Base-by-base conservation (phyloP, 2,113 vertebrate genomes). In the Anthoscopus minutus region DNA sequence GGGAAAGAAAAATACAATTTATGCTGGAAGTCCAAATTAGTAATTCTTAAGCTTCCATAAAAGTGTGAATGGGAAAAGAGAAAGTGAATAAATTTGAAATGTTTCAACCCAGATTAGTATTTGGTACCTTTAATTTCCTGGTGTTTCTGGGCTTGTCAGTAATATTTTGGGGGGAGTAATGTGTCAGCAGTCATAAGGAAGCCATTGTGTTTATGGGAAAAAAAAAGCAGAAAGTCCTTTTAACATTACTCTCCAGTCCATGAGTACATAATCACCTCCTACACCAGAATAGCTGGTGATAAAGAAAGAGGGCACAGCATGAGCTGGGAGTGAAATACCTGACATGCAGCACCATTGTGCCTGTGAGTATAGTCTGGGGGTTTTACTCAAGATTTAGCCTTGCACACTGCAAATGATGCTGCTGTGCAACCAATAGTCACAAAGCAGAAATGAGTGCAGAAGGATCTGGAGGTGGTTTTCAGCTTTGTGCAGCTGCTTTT, bases 51-150 rank as follows among this genome's bases (percentile, higher is more conserved):
- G 6, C 24, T 35, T 66, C 76, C 28, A 40, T 23, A 87, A 38
- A 64, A 7, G 13, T 70, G 23, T 47, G 13, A 31, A 57, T 64
- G 18, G n/a, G 47, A 85, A 80, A 47, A 72, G 16, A 27, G 31
- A 74, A 86, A n/a, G 7, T 9, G 11, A 38, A 78, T 65, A 21
- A 62, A 50, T 67, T 6, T 88, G 23, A 81, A 50, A 56, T 37
- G 33, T 42, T 94, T 94, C 31, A 81, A 8, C 71, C 70, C 27
- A 53, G 45, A 69, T 87, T 16, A 61, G 27, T 40, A n/a, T 40
- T 77, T 94, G 62, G 90, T 94, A 45, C 35, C n/a, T 70, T 77
- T 66, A 38, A 91, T 77, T 88, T 74, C 33, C 51, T 30, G 11
- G 4, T 64, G 58, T 88, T 45, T 57, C 27, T 50, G 58, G 54